Conservation (phyloP, 2,797 vertebrate genomes). For the Falco biarmicus region DNA sequence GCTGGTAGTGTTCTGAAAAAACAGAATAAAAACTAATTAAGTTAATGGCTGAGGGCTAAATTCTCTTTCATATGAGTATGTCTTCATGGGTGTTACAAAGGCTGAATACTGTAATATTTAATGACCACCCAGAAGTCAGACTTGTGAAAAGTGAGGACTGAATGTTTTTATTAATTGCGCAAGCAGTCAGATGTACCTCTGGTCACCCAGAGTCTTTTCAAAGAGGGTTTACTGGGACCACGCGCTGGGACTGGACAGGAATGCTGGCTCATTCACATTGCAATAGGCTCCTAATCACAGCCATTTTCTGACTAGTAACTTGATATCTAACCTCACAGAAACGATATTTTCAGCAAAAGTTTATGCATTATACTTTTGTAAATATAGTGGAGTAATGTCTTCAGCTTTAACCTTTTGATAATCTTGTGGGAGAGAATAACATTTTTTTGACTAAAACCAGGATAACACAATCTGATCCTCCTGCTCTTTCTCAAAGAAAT, state of each 20-base stretch:
- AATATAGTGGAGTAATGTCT: neutral
- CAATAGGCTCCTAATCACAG: neutral
- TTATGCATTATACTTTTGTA: neutral
- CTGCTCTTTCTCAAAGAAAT: neutral
- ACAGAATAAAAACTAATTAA: constrained; percentile 12
- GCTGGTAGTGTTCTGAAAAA: neutral
- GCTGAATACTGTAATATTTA: neutral
- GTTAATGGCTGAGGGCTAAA: neutral
- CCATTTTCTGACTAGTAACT: neutral
- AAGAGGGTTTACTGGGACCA: fast-evolving
- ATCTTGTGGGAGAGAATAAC: neutral
- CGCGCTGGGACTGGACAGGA: neutral
- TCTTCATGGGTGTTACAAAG: neutral
- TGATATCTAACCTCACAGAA: neutral
- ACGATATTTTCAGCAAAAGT: neutral
- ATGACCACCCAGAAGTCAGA: neutral
- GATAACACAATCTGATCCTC: neutral
- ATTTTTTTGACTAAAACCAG: neutral
- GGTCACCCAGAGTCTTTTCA: neutral
- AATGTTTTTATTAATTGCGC: neutral
- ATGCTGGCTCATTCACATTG: fast-evolving
- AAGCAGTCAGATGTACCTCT: neutral
- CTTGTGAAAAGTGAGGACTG: neutral
- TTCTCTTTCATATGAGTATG: neutral
- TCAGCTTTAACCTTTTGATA: neutral